phyloP scores from a whole-genome alignment of 1,140 invertebrate species.

The Drosophila sulfurigaster region DNA sequence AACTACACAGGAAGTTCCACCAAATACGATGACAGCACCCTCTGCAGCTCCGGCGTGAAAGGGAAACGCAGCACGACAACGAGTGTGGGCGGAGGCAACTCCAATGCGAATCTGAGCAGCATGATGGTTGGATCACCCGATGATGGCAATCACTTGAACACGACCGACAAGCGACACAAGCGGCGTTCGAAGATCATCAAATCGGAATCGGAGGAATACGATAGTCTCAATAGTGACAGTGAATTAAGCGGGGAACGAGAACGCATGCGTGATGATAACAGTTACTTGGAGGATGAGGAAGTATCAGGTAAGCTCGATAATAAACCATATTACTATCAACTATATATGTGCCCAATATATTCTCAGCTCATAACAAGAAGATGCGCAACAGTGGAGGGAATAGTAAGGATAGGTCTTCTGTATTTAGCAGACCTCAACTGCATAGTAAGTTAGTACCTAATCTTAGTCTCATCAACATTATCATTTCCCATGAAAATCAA shows the following conservation, averaged over 20 bases:
- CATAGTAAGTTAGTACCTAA: constrained; percentile 88
- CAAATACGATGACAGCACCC: constrained; percentile 60
- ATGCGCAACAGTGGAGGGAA: constrained; percentile 43
- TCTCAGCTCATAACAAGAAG: constrained; percentile 62
- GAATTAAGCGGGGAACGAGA: constrained; percentile 81
- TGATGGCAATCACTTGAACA: constrained; percentile 57
- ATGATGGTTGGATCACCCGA: constrained; percentile 35
- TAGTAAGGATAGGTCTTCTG: constrained; percentile 66
- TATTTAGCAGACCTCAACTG: constrained; percentile 86
- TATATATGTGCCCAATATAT: neutral
- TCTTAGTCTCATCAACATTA: constrained; percentile 19
- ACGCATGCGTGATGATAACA: constrained; percentile 73
- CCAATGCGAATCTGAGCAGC: constrained; percentile 44
- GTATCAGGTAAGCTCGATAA: constrained; percentile 45
- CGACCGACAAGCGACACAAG: constrained; percentile 58
- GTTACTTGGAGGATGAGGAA: constrained; percentile 86
- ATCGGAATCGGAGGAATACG: constrained; percentile 88
- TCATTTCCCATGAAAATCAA: no score
- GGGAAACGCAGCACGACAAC: constrained; percentile 78
- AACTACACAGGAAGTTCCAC: constrained; percentile 58
- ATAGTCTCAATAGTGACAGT: constrained; percentile 87
- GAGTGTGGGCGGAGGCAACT: constrained; percentile 37
- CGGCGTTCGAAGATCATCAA: constrained; percentile 79
- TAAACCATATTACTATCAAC: neutral
- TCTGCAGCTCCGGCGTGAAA: constrained; percentile 54